Conservation (phyloP, 2,888 invertebrate genomes). For the Zelleria hepariella region DNA sequence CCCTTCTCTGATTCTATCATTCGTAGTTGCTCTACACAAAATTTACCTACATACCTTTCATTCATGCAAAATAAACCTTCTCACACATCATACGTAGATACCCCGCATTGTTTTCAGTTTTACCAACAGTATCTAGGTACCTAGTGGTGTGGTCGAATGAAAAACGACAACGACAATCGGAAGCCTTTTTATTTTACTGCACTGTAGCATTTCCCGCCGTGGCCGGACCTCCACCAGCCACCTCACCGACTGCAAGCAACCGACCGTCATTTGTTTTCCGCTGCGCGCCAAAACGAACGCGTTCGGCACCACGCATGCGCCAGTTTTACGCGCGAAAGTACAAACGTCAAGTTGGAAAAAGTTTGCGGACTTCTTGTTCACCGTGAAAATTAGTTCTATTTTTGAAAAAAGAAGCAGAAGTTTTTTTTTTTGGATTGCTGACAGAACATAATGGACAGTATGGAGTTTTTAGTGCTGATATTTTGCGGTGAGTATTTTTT, state of each 20-base stretch:
- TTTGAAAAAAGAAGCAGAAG: neutral
- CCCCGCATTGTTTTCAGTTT: too few relatives aligned
- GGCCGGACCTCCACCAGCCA: neutral
- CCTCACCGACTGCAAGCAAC: conserved; percentile 15
- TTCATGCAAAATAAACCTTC: too few relatives aligned
- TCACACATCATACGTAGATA: too few relatives aligned
- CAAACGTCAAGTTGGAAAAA: conserved; percentile 23
- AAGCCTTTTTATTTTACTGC: neutral
- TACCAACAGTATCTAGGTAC: too few relatives aligned
- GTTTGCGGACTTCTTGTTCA: too few relatives aligned
- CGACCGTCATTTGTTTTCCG: conserved; percentile 38
- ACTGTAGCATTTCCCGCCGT: neutral
- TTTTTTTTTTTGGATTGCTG: conserved; percentile 7
- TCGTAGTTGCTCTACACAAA: too few relatives aligned
- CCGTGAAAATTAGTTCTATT: conserved; percentile 4
- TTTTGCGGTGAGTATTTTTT: conserved; percentile 57
- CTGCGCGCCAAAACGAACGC: conserved; percentile 51
- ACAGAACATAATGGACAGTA: conserved; percentile 20
- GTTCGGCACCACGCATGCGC: conserved; percentile 26
- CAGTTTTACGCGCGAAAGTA: conserved; percentile 11
- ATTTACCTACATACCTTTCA: too few relatives aligned
- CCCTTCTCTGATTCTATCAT: too few relatives aligned
- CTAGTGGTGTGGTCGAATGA: too few relatives aligned
- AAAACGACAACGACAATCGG: neutral
- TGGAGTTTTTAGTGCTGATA: conserved; percentile 45